Percentiles rank a stretch among this genome's conserved stretches.
phyloP scores from a whole-genome alignment of 53 echinoderm and acorn worm species.

The Henricia sp. region DNA sequence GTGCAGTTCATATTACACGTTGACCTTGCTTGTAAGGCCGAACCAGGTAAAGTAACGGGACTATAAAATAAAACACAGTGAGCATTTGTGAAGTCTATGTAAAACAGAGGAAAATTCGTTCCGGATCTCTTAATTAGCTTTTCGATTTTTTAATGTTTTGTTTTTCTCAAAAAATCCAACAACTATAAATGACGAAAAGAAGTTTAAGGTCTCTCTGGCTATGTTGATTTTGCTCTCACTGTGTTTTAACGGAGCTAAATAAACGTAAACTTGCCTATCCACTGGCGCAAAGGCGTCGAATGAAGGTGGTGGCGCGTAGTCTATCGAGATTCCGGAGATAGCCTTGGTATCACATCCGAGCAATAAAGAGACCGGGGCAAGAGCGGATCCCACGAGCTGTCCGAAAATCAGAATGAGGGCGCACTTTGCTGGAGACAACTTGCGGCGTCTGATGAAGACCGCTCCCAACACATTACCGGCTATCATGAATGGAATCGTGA shows the following conservation, averaged over 20 bases:
- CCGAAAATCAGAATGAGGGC: conserved; percentile 44
- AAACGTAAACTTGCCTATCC: background rate
- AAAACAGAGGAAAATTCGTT: no score
- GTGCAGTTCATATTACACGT: conserved; percentile 33
- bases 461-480: conserved; percentile 31
- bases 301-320: background rate
- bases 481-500: conserved; percentile 37
- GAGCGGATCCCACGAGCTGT: conserved; percentile 11
- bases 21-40: conserved; percentile 1
- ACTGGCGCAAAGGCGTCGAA: background rate
- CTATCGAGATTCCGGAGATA: background rate
- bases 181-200: no score
- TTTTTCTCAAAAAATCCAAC: no score
- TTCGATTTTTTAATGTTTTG: no score
- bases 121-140: no score
- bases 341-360: conserved; percentile 35
- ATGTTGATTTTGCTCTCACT: no score
- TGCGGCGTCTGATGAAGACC: conserved; percentile 19
- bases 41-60: background rate
- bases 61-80: background rate
- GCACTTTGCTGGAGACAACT: conserved; percentile 47
- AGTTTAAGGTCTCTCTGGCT: no score
- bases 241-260: no score
- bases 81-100: no score
- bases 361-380: conserved; percentile 7